A percentile compares a stretch with the other conserved stretches of the same genome.
Conservation (phyloP, 2,113 vertebrate genomes). For the Notechis scutatus region DNA sequence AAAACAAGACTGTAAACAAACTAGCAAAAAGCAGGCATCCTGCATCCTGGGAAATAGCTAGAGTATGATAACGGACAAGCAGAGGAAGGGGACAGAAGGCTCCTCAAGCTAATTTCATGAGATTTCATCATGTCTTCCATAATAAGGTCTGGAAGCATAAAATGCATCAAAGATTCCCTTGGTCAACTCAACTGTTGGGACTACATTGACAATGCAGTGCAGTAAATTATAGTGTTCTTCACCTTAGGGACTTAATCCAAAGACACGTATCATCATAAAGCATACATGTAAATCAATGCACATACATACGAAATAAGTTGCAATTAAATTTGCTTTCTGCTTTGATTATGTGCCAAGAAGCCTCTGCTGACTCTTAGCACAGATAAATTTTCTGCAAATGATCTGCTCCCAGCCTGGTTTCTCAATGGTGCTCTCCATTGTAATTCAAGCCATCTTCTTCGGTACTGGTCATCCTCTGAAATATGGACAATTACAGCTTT, state of each 20-base stretch:
- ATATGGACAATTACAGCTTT: not conserved
- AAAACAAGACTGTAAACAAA: not conserved
- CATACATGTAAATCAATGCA: not conserved
- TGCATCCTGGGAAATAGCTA: conserved; percentile 27
- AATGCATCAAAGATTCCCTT: conserved; percentile 30
- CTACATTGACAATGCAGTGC: not conserved
- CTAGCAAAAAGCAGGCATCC: conserved; percentile 31
- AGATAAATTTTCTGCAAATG: not conserved
- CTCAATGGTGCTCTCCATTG: not conserved
- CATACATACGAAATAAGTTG: not conserved
- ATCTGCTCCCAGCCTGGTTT: not conserved
- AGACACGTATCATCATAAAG: not conserved
- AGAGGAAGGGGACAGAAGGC: conserved; percentile 19
- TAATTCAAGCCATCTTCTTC: not conserved
- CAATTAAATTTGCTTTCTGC: not conserved
- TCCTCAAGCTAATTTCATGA: conserved; percentile 23
- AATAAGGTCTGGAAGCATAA: conserved; percentile 21
- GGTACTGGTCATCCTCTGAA: not conserved
- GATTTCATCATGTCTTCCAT: conserved; percentile 22
- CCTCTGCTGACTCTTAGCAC: not conserved
- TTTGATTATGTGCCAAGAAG: not conserved
- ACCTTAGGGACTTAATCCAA: not conserved
- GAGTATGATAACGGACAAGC: conserved; percentile 33
- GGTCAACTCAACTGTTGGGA: conserved; percentile 10
- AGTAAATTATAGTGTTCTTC: conserved; percentile 37